A percentile compares a stretch with the other conserved stretches of the same genome.
Conservation (phyloP, 2,888 invertebrate genomes). For the Zygogramma bicolorata region DNA sequence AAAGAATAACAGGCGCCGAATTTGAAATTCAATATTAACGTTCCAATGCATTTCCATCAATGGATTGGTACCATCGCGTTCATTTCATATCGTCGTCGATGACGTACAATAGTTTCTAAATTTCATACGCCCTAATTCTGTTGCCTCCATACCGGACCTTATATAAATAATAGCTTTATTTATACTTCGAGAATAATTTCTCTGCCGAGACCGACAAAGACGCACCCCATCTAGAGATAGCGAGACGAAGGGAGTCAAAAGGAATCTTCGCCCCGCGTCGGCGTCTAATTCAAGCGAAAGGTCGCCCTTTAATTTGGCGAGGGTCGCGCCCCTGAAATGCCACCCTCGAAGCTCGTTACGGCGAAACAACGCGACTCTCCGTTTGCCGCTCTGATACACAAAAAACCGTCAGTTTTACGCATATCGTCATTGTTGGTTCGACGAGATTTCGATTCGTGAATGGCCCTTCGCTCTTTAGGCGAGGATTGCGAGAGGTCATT, state of each 20-base stretch:
- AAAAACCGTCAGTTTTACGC: slow-evolving; percentile 53
- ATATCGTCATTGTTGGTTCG: slow-evolving; percentile 41
- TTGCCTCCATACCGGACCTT: too few relatives aligned
- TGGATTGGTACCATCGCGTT: too few relatives aligned
- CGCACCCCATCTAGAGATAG: slow-evolving; percentile 15
- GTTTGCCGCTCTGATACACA: slow-evolving; percentile 50
- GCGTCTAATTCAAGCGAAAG: slow-evolving; percentile 59
- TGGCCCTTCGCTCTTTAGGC: slow-evolving; percentile 20
- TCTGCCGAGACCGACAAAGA: background rate
- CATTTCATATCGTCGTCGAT: too few relatives aligned
- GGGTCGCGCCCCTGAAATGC: slow-evolving; percentile 65
- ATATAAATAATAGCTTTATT: background rate
- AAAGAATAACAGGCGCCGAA: too few relatives aligned
- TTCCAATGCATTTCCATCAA: too few relatives aligned
- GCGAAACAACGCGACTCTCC: slow-evolving; percentile 57
- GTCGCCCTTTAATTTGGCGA: slow-evolving; percentile 65
- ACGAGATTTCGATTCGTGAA: slow-evolving; percentile 36
- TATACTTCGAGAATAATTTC: background rate
- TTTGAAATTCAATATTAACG: too few relatives aligned
- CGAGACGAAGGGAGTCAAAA: slow-evolving; percentile 49
- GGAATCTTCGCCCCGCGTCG: slow-evolving; percentile 53
- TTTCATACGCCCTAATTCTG: too few relatives aligned
- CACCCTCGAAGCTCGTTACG: slow-evolving; percentile 66
- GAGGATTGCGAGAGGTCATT: background rate
- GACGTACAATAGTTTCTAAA: background rate